These are phyloP conservation scores for Euura saliciscinereae DNA, from an alignment of 1,140 invertebrate species.

Conservation along the genomic window DNA sequence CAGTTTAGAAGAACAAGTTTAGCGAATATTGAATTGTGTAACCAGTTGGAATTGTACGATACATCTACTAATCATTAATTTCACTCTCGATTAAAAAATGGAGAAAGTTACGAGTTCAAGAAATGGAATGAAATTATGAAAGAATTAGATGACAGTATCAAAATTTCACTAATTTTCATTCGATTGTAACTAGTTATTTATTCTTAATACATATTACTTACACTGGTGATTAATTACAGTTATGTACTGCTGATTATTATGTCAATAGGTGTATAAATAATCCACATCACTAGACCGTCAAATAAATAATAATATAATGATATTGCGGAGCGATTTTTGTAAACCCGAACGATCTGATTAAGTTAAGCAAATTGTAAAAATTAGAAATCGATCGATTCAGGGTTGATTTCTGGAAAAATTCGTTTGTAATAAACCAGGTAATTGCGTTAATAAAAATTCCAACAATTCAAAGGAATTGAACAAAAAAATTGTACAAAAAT, in stretches of 20 bases:
- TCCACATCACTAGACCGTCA: constrained; percentile 38
- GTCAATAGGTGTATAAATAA: constrained; percentile 40
- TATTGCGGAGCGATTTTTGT: constrained; percentile 11
- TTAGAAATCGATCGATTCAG: not conserved
- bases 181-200: constrained; percentile 38
- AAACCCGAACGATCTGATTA: not conserved
- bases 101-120: not conserved
- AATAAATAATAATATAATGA: constrained; percentile 41
- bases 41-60: constrained; percentile 19
- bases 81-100: not conserved
- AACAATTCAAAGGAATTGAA: not conserved
- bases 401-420: not conserved
- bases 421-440: not conserved
- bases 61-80: not conserved
- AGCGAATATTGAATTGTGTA: constrained; percentile 24
- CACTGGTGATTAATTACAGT: constrained; percentile 34
- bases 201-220: constrained; percentile 34
- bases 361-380: not conserved
- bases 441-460: not conserved
- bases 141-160: constrained; percentile 12
- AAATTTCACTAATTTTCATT: constrained; percentile 29
- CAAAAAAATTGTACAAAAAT: not conserved
- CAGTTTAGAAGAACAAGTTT: constrained; percentile 28
- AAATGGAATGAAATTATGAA: constrained; percentile 10
- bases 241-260: constrained; percentile 33